phyloP scores from a whole-genome alignment of 2,797 vertebrate species.

The Pygocentrus nattereri region DNA sequence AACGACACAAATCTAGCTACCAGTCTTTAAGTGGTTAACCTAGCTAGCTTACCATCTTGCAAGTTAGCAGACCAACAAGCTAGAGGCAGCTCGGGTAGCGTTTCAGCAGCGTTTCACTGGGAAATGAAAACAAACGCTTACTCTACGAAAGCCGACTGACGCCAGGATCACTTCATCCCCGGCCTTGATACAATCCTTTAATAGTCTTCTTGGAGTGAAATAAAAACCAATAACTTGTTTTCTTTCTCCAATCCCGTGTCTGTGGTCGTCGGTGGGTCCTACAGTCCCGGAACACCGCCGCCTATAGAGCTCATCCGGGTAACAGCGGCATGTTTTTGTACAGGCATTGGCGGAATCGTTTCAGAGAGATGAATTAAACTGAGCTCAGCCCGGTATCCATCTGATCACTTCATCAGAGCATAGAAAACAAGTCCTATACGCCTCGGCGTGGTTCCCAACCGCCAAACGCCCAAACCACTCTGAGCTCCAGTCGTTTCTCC shows the following conservation, averaged over 20 bases:
- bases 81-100: neutral
- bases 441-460: neutral
- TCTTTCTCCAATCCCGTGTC: neutral
- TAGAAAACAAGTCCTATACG: neutral
- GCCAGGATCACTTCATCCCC: slow-evolving; percentile 33
- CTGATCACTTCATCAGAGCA: neutral
- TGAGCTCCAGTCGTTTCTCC: neutral
- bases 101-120: slow-evolving; percentile 2
- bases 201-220: neutral
- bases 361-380: neutral
- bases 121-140: slow-evolving; percentile 28
- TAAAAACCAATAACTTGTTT: neutral
- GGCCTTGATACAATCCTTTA: neutral
- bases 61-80: slow-evolving; percentile 31
- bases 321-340: slow-evolving; percentile 26
- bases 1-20: neutral
- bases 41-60: neutral
- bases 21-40: neutral
- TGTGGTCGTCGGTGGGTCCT: neutral
- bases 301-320: slow-evolving; percentile 52
- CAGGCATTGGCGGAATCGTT: neutral
- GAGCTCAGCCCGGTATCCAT: neutral
- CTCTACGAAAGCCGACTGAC: neutral
- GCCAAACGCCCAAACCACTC: neutral
- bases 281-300: slow-evolving; percentile 49